Evolutionary conservation across 2,888 invertebrate genomes (phyloP).

Genomic region (Digitonthophagus gazella): DNA sequence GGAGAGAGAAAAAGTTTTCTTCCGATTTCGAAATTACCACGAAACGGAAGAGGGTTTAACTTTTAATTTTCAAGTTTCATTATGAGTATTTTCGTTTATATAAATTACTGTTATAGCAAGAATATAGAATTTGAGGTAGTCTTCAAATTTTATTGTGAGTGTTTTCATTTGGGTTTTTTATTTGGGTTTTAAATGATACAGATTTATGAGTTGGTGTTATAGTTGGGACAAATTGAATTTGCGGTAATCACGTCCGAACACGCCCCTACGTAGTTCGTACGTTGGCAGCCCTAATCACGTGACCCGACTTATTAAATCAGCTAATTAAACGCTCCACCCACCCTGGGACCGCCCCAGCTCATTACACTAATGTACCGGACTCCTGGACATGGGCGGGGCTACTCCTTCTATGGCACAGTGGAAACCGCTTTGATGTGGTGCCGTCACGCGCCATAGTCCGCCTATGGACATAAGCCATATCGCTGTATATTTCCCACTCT

Average conservation of each 20-base stretch:
- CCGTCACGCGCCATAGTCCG: constrained; percentile 40
- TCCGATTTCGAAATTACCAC: constrained; percentile 37
- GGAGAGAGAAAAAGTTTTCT: constrained; percentile 37
- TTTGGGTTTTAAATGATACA: not conserved
- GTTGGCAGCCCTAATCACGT: constrained; percentile 32
- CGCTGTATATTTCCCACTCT: not conserved
- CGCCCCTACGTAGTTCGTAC: constrained; percentile 23
- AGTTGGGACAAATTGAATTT: constrained; percentile 9
- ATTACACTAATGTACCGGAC: constrained; percentile 47
- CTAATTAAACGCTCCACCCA: constrained; percentile 50
- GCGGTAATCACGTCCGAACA: constrained; percentile 3
- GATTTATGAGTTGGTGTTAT: not conserved
- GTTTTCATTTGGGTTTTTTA: too few relatives aligned
- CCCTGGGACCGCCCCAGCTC: constrained; percentile 43
- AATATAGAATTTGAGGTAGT: too few relatives aligned
- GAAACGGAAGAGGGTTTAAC: too few relatives aligned
- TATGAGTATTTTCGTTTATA: too few relatives aligned
- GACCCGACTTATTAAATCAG: constrained; percentile 42
- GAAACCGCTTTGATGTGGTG: constrained; percentile 39
- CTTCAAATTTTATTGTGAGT: too few relatives aligned
- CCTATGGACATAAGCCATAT: not conserved
- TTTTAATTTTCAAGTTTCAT: too few relatives aligned
- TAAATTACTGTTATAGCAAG: too few relatives aligned
- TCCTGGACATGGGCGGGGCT: constrained; percentile 44
- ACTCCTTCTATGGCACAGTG: constrained; percentile 36